Percentiles rank a stretch among this genome's conserved stretches.
Conservation (phyloP, 2,797 vertebrate genomes). For the Melanotaenia pygmaea region DNA sequence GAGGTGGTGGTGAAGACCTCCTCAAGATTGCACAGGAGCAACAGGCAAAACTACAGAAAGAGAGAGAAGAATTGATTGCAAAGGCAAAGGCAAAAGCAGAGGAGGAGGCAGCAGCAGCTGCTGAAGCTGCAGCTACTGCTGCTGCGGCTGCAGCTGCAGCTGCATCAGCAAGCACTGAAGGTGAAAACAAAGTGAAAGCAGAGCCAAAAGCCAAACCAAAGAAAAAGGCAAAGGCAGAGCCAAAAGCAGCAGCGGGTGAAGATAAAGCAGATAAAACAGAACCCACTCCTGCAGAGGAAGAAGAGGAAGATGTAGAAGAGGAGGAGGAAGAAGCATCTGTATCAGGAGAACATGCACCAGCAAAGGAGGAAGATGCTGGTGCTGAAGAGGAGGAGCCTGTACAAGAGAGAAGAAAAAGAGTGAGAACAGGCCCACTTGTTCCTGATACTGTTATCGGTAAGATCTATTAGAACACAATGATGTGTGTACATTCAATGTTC, state of each 20-base stretch:
- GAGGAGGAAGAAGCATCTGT: neutral
- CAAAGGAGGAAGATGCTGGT: neutral
- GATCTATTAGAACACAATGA: constrained; percentile 9
- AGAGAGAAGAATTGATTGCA: constrained; percentile 66
- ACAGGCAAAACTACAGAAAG: constrained; percentile 71
- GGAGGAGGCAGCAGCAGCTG: constrained; percentile 7
- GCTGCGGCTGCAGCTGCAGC: constrained; percentile 12
- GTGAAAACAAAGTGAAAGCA: constrained; percentile 3
- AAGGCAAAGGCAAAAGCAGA: constrained; percentile 59
- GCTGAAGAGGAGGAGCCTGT: constrained; percentile 34
- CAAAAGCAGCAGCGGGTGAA: neutral
- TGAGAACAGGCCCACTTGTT: constrained; percentile 73
- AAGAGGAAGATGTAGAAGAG: neutral
- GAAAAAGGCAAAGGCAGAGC: neutral
- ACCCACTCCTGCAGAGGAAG: neutral
- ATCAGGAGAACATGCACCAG: neutral
- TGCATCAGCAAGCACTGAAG: constrained; percentile 33
- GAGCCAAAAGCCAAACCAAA: constrained; percentile 12
- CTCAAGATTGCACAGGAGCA: constrained; percentile 78
- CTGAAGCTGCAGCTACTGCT: constrained; percentile 17
- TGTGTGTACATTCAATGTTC: neutral
- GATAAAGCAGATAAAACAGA: neutral
- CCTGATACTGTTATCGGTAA: constrained; percentile 79
- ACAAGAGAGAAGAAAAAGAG: constrained; percentile 71
- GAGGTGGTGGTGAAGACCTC: constrained; percentile 73